Evolutionary conservation across 2,888 invertebrate genomes (phyloP).

Genomic region (Lypha dubia): DNA sequence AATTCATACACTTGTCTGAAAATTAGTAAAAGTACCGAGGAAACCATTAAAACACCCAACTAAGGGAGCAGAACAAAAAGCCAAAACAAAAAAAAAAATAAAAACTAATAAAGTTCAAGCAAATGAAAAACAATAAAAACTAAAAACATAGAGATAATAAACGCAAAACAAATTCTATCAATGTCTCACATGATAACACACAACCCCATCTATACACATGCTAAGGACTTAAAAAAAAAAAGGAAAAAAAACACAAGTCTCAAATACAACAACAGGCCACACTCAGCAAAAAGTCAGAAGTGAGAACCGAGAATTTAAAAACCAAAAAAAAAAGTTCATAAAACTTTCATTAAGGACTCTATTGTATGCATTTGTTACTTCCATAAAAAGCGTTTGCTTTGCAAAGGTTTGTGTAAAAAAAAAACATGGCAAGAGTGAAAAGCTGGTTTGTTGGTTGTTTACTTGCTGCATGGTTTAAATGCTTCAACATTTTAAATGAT

Average conservation of each 20-base stretch:
- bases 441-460: conserved; percentile 52
- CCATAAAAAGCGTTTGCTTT: conserved; percentile 6
- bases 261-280: conserved; percentile 12
- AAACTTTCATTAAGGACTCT: conserved; percentile 81
- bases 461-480: conserved; percentile 58
- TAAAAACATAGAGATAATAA: conserved; percentile 40
- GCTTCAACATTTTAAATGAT: conserved; percentile 26
- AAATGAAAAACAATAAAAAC: conserved; percentile 45
- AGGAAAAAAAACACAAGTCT: too few species aligned
- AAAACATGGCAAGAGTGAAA: neutral
- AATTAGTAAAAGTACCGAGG: conserved; percentile 52
- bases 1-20: conserved; percentile 64
- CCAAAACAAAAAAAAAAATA: too few species aligned
- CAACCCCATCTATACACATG: conserved; percentile 16
- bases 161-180: conserved; percentile 66
- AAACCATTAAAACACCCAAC: conserved; percentile 55
- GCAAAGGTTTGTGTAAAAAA: neutral
- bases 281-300: conserved; percentile 47
- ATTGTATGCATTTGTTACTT: conserved; percentile 78
- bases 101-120: conserved; percentile 23
- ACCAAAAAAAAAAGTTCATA: conserved; percentile 78
- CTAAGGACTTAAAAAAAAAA: conserved; percentile 9
- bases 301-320: conserved; percentile 31
- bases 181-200: conserved; percentile 61
- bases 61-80: conserved; percentile 48